Conservation (phyloP, 2,888 invertebrate species). For the Cepaea hortensis region DNA sequence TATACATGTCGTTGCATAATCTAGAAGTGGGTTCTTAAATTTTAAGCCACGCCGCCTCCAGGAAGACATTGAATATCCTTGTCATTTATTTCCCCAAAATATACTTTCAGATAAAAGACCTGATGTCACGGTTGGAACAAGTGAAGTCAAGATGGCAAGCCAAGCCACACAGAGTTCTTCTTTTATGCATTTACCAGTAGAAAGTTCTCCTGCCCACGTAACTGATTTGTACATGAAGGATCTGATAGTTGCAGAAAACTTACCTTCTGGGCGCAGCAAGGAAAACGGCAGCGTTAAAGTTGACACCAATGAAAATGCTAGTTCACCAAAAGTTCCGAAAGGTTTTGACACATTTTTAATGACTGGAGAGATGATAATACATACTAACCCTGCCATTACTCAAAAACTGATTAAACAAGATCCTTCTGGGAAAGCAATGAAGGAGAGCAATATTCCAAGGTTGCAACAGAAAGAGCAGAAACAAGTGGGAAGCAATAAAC, state of each 20-base stretch:
- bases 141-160: slow-evolving; percentile 59
- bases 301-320: slow-evolving; percentile 43
- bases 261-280: slow-evolving; percentile 43
- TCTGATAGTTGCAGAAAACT: slow-evolving; percentile 31
- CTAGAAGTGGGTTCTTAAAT: too few relatives aligned
- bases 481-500: slow-evolving; percentile 42
- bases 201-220: slow-evolving; percentile 47
- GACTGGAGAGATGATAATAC: slow-evolving; percentile 96
- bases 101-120: not conserved
- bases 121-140: slow-evolving; percentile 31
- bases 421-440: slow-evolving; percentile 4
- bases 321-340: slow-evolving; percentile 52
- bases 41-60: too few relatives aligned
- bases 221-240: slow-evolving; percentile 43
- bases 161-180: slow-evolving; percentile 64
- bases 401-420: slow-evolving; percentile 68
- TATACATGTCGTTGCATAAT: too few relatives aligned
- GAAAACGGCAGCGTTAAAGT: slow-evolving; percentile 53
- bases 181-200: slow-evolving; percentile 64
- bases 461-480: slow-evolving; percentile 25
- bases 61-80: too few relatives aligned
- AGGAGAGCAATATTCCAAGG: slow-evolving; percentile 43
- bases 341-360: slow-evolving; percentile 86
- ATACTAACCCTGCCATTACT: slow-evolving; percentile 82
- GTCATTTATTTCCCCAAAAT: too few relatives aligned